Evolutionary conservation across 2,113 vertebrate genomes (phyloP).

Genomic region (Orycteropus afer): DNA sequence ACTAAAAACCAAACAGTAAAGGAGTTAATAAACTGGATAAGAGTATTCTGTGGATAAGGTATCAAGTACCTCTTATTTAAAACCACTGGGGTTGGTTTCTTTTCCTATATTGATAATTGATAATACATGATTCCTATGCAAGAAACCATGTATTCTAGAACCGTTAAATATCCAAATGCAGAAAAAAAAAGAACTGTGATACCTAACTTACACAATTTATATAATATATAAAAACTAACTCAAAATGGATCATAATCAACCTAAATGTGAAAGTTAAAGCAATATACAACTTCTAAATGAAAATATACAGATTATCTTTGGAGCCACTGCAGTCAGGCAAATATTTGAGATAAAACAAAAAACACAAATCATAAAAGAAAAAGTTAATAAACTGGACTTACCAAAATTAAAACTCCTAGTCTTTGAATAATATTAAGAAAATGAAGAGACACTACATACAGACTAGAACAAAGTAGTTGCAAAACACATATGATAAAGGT

Average conservation of each 20-base stretch:
- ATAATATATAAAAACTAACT: background rate
- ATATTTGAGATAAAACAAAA: background rate
- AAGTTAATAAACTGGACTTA: background rate
- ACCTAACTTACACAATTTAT: background rate
- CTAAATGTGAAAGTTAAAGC: conserved; percentile 11
- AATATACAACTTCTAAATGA: conserved; percentile 2
- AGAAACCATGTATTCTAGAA: background rate
- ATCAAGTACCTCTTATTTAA: conserved; percentile 23
- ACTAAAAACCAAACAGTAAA: conserved; percentile 31
- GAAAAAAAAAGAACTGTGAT: background rate
- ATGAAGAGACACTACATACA: background rate
- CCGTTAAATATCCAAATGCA: background rate
- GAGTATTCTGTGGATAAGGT: background rate
- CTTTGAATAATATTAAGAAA: background rate
- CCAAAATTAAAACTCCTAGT: background rate
- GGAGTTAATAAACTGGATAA: background rate
- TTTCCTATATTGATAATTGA: background rate
- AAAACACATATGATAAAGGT: background rate
- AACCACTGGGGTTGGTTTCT: background rate
- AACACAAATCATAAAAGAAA: background rate
- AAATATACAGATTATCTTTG: conserved; percentile 33
- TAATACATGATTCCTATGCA: too few relatives aligned
- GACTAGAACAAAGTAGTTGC: conserved; percentile 3
- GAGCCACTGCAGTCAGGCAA: background rate
- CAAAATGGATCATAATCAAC: background rate